These are phyloP conservation scores for Camelus dromedarius DNA, from an alignment of 2,113 vertebrate species.

Conservation along the genomic window DNA sequence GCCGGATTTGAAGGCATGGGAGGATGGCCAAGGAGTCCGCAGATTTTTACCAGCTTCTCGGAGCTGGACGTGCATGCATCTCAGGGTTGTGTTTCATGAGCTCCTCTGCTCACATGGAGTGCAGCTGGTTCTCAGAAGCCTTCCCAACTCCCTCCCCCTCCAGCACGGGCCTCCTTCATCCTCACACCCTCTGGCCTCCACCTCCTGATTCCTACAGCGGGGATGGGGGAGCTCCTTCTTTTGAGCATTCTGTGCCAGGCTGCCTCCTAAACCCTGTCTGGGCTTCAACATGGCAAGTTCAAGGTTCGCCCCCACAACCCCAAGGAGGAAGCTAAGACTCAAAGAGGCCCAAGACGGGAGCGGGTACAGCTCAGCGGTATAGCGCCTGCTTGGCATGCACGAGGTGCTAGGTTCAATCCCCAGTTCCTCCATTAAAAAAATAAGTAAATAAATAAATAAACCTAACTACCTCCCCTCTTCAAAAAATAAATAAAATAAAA, in stretches of 20 bases:
- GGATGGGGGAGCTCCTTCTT: rapidly evolving
- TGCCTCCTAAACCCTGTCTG: background rate
- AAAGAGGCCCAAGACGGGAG: too few relatives aligned
- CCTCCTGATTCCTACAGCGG: rapidly evolving
- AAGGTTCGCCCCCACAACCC: background rate
- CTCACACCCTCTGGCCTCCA: background rate
- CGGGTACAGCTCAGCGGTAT: too few relatives aligned
- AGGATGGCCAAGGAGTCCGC: too few relatives aligned
- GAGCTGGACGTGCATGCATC: rapidly evolving
- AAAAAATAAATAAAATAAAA: too few relatives aligned
- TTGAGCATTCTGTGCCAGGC: rapidly evolving
- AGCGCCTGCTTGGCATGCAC: too few relatives aligned
- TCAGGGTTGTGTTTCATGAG: rapidly evolving
- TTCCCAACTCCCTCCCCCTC: too few relatives aligned
- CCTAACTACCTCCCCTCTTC: too few relatives aligned
- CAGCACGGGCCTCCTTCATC: background rate
- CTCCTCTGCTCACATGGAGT: rapidly evolving
- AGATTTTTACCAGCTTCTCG: background rate
- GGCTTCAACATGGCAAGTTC: rapidly evolving
- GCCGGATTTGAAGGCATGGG: too few relatives aligned
- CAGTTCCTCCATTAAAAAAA: too few relatives aligned
- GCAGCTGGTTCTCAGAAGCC: too few relatives aligned
- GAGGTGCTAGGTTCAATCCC: too few relatives aligned
- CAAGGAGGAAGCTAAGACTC: background rate
- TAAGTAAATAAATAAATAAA: too few relatives aligned